phyloP scores from a whole-genome alignment of 2,797 vertebrate genomes.

The Chiloscyllium punctatum region DNA sequence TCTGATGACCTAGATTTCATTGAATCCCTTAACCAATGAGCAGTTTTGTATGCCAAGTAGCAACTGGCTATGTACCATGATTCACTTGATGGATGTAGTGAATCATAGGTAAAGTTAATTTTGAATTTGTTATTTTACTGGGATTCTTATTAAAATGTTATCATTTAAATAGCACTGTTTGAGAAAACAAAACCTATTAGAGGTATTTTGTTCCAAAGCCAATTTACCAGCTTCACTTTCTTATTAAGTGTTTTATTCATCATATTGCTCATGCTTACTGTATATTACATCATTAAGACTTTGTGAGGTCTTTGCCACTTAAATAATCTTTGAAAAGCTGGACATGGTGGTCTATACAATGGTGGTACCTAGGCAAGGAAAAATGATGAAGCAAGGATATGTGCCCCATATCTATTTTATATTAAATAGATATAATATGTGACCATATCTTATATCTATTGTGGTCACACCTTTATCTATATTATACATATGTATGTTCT shows the following conservation, averaged over 20 bases:
- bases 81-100: constrained; percentile 75
- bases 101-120: constrained; percentile 77
- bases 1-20: constrained; percentile 89
- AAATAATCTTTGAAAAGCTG: neutral
- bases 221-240: neutral
- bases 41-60: constrained; percentile 81
- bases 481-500: neutral
- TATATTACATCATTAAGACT: too few relatives aligned
- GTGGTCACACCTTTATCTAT: neutral
- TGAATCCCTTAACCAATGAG: constrained; percentile 81
- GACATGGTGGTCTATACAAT: neutral
- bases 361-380: too few relatives aligned
- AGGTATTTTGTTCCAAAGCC: neutral
- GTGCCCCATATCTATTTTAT: too few relatives aligned
- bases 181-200: too few relatives aligned
- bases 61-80: constrained; percentile 93
- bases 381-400: neutral
- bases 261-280: too few relatives aligned
- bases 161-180: neutral
- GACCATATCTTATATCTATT: neutral
- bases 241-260: too few relatives aligned
- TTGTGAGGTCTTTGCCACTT: neutral
- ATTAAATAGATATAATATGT: too few relatives aligned
- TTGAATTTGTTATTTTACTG: constrained; percentile 23
- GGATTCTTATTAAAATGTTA: neutral